Conservation (phyloP, 2,113 vertebrate genomes). For the Pelvicachromis taeniatus region DNA sequence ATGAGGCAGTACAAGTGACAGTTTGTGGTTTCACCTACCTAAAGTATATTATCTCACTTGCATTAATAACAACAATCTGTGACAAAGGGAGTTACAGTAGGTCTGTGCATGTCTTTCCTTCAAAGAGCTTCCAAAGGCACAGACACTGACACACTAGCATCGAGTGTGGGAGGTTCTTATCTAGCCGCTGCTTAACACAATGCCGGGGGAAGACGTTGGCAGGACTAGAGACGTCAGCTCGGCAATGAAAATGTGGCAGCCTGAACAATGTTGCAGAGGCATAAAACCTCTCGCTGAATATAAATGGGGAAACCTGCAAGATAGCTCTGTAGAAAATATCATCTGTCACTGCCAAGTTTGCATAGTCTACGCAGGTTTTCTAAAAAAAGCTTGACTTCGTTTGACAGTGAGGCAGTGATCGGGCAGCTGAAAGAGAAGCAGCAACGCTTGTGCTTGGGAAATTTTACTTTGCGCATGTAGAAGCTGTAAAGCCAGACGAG, state of each 20-base stretch:
- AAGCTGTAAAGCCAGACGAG: neutral
- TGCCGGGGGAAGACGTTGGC: constrained; percentile 9
- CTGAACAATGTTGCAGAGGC: constrained; percentile 30
- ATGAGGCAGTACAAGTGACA: neutral
- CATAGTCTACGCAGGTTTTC: constrained; percentile 42
- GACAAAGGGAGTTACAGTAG: neutral
- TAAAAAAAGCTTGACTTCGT: constrained; percentile 2
- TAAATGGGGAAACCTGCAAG: constrained; percentile 42
- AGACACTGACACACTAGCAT: neutral
- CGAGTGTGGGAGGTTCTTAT: constrained; percentile 45
- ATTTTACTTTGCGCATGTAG: neutral
- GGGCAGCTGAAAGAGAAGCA: neutral
- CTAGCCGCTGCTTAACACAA: constrained; percentile 16
- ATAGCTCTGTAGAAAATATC: constrained; percentile 22
- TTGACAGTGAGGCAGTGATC: neutral
- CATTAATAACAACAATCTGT: neutral
- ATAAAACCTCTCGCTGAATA: constrained; percentile 39
- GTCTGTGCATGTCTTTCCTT: neutral
- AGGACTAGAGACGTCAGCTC: neutral
- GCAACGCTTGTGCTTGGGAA: neutral
- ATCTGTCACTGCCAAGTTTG: constrained; percentile 49
- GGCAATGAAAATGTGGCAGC: constrained; percentile 27
- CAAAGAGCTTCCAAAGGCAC: neutral
- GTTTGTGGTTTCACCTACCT: neutral
- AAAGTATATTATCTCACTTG: fast-evolving